phyloP scores from a whole-genome alignment of 2,113 vertebrate genomes.

The Chelonoidis abingdonii region DNA sequence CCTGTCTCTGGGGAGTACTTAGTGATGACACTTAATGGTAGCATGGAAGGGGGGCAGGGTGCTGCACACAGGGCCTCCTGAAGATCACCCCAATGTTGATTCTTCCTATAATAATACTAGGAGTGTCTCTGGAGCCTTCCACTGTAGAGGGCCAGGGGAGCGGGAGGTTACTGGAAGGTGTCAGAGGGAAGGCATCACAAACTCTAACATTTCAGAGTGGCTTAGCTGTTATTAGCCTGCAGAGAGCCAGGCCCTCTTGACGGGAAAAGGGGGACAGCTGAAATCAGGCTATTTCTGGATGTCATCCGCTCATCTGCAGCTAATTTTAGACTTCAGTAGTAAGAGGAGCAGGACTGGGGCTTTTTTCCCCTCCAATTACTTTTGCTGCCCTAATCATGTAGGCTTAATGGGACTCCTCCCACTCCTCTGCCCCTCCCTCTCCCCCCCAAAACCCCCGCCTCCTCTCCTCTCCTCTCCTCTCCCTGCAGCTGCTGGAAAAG shows the following conservation, averaged over 20 bases:
- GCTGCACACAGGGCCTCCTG: accelerated
- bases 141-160: neutral
- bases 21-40: neutral
- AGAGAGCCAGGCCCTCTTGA: accelerated
- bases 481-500: neutral
- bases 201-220: accelerated
- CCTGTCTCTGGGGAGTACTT: neutral
- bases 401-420: neutral
- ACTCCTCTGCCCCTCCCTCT: too few species aligned
- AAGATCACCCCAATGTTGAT: neutral
- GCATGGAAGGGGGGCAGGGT: accelerated
- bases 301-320: neutral
- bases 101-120: neutral
- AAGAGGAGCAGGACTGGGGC: neutral
- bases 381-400: neutral
- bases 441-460: neutral
- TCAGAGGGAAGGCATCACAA: neutral
- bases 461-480: neutral
- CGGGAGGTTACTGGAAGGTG: accelerated
- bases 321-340: slow-evolving; percentile 4
- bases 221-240: neutral
- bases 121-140: neutral
- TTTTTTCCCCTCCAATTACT: slow-evolving; percentile 12
- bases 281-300: neutral
- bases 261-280: neutral